Evolutionary conservation across 2,888 invertebrate genomes (phyloP).

Genomic region (Tenthredo scrophulariae): DNA sequence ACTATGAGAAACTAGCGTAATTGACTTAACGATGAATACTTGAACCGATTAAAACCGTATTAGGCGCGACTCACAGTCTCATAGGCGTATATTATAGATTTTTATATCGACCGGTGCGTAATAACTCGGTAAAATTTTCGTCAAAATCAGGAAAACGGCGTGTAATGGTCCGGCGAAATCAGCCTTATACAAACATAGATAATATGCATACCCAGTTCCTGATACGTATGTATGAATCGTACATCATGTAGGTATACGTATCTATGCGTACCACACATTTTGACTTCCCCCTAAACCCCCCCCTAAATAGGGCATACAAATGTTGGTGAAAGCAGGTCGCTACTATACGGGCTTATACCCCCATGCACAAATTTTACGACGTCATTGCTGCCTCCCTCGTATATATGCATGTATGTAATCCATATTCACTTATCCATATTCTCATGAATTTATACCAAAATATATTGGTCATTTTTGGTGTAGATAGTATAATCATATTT

Average conservation of each 20-base stretch:
- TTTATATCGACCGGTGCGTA: background rate
- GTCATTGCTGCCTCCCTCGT: constrained; percentile 35
- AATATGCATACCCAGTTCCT: background rate
- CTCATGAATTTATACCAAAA: constrained; percentile 3
- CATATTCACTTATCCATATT: background rate
- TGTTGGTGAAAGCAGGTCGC: constrained; percentile 47
- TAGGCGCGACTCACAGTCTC: background rate
- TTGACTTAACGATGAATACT: constrained; percentile 3
- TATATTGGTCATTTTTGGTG: background rate
- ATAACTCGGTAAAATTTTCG: background rate
- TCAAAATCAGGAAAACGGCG: background rate
- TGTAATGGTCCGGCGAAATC: constrained; percentile 20
- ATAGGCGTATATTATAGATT: background rate
- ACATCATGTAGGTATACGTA: background rate
- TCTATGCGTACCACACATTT: constrained; percentile 5
- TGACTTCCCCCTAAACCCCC: constrained; percentile 7
- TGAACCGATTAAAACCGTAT: background rate
- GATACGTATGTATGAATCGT: background rate
- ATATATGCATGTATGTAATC: background rate
- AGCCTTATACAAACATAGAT: background rate
- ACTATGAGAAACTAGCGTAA: background rate
- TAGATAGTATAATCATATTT: background rate
- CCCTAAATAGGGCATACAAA: constrained; percentile 28
- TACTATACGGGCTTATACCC: constrained; percentile 52
- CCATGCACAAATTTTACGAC: constrained; percentile 44